Evolutionary conservation across 2,888 invertebrate species (phyloP).

Genomic region (Lysandra coridon): DNA sequence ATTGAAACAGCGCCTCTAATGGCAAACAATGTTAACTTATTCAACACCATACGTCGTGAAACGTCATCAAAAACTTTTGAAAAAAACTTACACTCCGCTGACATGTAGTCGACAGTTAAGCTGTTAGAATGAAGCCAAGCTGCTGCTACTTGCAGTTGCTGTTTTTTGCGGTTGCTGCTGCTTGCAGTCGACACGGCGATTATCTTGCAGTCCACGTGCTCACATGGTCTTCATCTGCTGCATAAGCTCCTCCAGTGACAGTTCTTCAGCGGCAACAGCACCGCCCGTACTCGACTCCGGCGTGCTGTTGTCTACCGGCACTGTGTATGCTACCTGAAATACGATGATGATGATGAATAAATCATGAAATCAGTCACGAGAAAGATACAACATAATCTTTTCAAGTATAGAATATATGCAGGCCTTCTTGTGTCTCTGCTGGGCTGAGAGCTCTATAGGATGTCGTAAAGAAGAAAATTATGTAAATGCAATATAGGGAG

Average conservation of each 20-base stretch:
- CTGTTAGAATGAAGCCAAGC: background rate
- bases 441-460: too few relatives aligned
- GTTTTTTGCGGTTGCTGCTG: background rate
- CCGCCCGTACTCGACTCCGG: conserved; percentile 69
- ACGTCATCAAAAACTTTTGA: background rate
- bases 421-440: too few relatives aligned
- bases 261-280: conserved; percentile 74
- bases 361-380: background rate
- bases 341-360: conserved; percentile 35
- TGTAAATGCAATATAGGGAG: too few relatives aligned
- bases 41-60: background rate
- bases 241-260: conserved; percentile 94
- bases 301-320: conserved; percentile 75
- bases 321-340: conserved; percentile 85
- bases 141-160: background rate
- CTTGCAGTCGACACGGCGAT: background rate
- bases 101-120: background rate
- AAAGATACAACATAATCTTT: background rate
- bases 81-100: background rate
- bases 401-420: background rate
- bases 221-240: conserved; percentile 94
- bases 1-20: background rate
- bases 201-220: conserved; percentile 43
- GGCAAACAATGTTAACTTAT: background rate
- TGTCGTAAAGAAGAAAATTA: too few relatives aligned